Evolutionary conservation across 2,888 invertebrate genomes (phyloP), one percentile per base, ranked within the genome.

Genomic region (Cryptophagus acutangulus): DNA sequence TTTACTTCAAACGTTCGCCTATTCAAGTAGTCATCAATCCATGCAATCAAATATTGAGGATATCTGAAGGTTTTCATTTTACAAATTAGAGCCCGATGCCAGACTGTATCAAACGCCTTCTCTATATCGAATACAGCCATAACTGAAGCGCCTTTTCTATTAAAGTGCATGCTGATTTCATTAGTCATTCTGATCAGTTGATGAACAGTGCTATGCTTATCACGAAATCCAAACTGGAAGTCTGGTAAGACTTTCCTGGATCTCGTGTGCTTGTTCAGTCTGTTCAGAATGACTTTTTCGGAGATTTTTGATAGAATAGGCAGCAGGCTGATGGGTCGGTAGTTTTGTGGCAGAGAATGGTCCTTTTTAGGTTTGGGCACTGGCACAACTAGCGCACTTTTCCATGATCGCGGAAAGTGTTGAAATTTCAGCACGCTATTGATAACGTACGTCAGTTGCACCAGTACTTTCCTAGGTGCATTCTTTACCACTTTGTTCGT

Each of bases 401-500:
- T 24, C 25, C 35, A 35, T 12, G 12, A 14, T 15, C 24, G 2
- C 24, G 17, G 43, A 20, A 39, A 39, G 16, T 43, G 26, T 14
- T 16, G 4, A 2, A 28, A n/a, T 28, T 36, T 28, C n/a, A 36
- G 10, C 3, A 9, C 5, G 1, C 15, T 9, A 15, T 16, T 28
- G 12, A 28, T 10, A 2, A 36, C 16, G 1, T 36, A 17, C 8
- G 9, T 10, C 9, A 18, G 8, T 16, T 10, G 16, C 2, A 49
- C 40, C 5, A 47, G 29, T 14, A 41, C 41, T 36, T 47, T 52
- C 13, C 17, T n/a, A 12, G 41, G 33, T n/a, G 33, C 9, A 17
- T 38, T 41, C 29, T 41, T 41, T 1, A 41, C 10, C 1, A 37
- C n/a, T 29, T 13, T 25, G 15, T 41, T 41, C 1, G 8, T 28